phyloP scores from a whole-genome alignment of 2,113 vertebrate species.

The Antennarius striatus region DNA sequence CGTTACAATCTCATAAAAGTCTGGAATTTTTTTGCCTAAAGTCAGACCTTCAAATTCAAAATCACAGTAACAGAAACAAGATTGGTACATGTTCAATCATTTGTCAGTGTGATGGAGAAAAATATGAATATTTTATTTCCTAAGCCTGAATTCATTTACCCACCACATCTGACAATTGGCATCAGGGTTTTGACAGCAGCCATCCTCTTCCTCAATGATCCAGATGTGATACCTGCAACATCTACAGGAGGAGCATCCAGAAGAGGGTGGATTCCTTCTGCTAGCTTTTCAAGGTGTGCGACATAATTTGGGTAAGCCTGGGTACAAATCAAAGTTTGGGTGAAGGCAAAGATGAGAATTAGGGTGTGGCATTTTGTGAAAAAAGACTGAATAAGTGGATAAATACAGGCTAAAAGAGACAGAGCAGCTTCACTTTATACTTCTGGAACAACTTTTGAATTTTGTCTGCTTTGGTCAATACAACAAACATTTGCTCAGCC shows the following conservation, averaged over 20 bases:
- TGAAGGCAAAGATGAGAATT: too few species aligned
- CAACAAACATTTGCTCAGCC: background rate
- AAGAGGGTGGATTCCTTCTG: conserved; percentile 85
- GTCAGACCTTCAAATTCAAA: conserved; percentile 78
- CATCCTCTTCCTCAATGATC: conserved; percentile 79
- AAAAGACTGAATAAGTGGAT: background rate
- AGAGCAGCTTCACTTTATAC: too few species aligned
- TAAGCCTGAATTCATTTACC: conserved; percentile 10
- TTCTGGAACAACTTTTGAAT: too few species aligned
- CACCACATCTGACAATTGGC: conserved; percentile 86
- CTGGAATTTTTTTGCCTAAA: conserved; percentile 85
- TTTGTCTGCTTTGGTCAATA: too few species aligned
- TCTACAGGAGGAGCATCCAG: conserved; percentile 85
- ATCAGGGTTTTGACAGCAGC: conserved; percentile 75
- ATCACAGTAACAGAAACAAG: background rate
- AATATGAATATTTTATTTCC: background rate
- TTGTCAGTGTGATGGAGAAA: too few species aligned
- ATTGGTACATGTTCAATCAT: background rate
- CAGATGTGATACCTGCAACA: conserved; percentile 70
- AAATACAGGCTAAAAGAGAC: too few species aligned
- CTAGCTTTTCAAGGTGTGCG: conserved; percentile 82
- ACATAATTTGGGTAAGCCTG: conserved; percentile 87
- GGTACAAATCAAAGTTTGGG: conserved; percentile 3
- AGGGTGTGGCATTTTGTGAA: background rate
- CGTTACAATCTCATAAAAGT: conserved; percentile 90